Evolutionary conservation across 2,888 invertebrate species (phyloP), one percentile per base, ranked within the genome.

Genomic region (Odontocerum albicorne): DNA sequence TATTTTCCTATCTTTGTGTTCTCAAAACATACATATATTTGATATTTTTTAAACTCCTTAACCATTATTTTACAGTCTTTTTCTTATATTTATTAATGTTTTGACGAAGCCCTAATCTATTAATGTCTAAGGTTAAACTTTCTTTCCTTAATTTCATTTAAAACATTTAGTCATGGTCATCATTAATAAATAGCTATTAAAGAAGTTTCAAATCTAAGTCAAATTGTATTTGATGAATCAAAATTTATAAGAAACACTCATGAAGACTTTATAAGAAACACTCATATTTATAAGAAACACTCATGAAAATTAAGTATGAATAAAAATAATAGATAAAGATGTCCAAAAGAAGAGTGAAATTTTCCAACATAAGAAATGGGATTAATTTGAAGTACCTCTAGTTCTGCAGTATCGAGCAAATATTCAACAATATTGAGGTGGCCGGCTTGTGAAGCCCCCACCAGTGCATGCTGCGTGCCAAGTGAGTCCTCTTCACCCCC

Each of bases 401-500:
- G 84, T 65, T 90, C 90, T 32, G 90, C 85, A 75, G 90, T 88
- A 71, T 94, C 93, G 52, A 96, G 71, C 15, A 96, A 76, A 71
- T 93, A 95, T 69, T 96, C 94, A 10, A 94, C 89, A 59, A 95
- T 89, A 72, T 92, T 88, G 43, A 85, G 80, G 70, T 94, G 90
- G 4, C 93, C 93, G 67, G 90, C 90, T 12, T 90, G 87, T 0
- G 96, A 87, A 0, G 95, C 94, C 0, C 90, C 91, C 13, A 95
- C 88, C 31, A 96, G 73, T 0, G 94, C 90, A 67, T 95, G 95
- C 59, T 94, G 89, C 4, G 92, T 84, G 0, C 92, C 94, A 54
- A 92, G 88, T 1, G 85, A 80, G 66, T 78, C 69, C 17, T 75
- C 65, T 59, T 74, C 64, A 65, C 75, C 44, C 63, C 78, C 66